Conservation (phyloP, 2,888 invertebrate species). For the Mesorhabditis sp. region DNA sequence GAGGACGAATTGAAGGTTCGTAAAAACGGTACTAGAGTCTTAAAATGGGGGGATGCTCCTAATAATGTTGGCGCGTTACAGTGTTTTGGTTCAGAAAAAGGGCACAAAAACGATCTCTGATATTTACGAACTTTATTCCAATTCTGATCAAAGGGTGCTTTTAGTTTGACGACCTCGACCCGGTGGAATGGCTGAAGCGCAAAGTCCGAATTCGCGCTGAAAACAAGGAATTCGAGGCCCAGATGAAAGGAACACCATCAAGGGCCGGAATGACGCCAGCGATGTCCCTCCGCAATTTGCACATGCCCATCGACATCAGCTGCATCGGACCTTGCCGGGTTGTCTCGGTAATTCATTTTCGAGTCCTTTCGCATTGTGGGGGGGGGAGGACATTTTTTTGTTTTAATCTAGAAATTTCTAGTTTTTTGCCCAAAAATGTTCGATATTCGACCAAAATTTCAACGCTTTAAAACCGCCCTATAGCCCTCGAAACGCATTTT, state of each 20-base stretch:
- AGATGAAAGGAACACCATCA: background rate
- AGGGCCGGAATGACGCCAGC: background rate
- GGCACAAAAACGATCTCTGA: background rate
- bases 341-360: background rate
- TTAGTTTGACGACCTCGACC: background rate
- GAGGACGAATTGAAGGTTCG: too few species aligned
- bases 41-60: too few species aligned
- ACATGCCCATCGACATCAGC: background rate
- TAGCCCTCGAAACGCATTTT: background rate
- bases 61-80: too few species aligned
- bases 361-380: too few species aligned
- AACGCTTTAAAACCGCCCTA: too few species aligned
- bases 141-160: background rate
- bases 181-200: background rate
- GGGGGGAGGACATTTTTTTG: too few species aligned
- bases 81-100: too few species aligned
- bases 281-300: background rate
- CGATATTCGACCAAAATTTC: too few species aligned
- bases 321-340: background rate
- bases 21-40: too few species aligned
- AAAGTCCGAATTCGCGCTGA: background rate
- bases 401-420: too few species aligned
- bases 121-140: background rate
- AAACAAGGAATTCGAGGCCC: constrained; percentile 4
- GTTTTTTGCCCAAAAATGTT: too few species aligned